These are phyloP conservation scores for Clivina fossor DNA, from an alignment of 2,888 invertebrate species.

Conservation along the genomic window DNA sequence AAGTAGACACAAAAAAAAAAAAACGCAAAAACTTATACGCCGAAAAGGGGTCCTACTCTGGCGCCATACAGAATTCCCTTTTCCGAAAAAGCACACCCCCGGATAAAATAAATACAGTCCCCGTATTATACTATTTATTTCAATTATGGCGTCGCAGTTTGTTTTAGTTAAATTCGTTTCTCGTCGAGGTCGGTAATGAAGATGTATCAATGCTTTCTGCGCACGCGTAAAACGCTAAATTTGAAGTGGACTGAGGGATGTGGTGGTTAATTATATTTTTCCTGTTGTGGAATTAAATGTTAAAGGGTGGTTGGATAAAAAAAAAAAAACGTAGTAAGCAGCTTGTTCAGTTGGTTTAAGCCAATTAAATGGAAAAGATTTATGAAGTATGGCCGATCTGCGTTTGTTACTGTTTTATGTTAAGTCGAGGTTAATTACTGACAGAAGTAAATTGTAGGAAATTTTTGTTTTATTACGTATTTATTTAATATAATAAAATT, in stretches of 20 bases:
- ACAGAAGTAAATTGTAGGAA: too few species aligned
- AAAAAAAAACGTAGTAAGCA: conserved; percentile 14
- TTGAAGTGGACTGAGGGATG: too few species aligned
- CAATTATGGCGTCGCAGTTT: conserved; percentile 26
- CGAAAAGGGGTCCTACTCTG: too few species aligned
- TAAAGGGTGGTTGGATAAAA: conserved; percentile 26
- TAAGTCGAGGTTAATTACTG: too few species aligned
- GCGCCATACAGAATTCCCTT: background rate
- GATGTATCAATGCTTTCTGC: conserved; percentile 20
- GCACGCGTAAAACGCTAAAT: too few species aligned
- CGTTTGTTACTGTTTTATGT: too few species aligned
- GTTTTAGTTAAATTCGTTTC: conserved; percentile 32
- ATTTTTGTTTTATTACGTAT: too few species aligned
- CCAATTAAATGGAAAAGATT: conserved; percentile 17
- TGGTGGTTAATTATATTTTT: conserved; percentile 28
- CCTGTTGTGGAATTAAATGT: conserved; percentile 25
- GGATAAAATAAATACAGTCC: too few species aligned
- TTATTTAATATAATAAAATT: too few species aligned
- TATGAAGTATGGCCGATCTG: conserved; percentile 8
- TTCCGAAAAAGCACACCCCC: too few species aligned
- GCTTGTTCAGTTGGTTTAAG: conserved; percentile 17
- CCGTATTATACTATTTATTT: conserved; percentile 30
- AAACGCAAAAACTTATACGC: too few species aligned
- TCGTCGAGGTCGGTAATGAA: too few species aligned
- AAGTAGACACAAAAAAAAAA: conserved; percentile 24